phyloP scores from a whole-genome alignment of 2,888 invertebrate species.

The Heliconius ethilla region DNA sequence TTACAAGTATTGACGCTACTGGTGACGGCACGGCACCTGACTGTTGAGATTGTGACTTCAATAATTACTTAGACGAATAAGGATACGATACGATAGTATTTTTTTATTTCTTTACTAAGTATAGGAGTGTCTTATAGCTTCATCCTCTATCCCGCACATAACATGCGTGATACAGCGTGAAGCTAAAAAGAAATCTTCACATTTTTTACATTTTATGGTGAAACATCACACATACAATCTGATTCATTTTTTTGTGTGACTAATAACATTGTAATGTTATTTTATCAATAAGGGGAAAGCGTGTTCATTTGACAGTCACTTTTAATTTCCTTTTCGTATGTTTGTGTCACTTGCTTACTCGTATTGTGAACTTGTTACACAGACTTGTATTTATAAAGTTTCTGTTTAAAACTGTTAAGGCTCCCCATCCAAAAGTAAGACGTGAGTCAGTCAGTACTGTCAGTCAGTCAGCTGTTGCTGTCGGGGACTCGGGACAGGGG shows the following conservation, averaged over 20 bases:
- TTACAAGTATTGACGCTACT: too few species aligned
- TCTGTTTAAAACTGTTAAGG: neutral
- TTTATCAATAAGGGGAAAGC: neutral
- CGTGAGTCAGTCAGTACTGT: neutral
- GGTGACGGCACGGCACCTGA: too few species aligned
- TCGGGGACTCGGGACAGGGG: slow-evolving; percentile 1
- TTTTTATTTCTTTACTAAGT: too few species aligned
- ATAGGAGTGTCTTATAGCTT: neutral
- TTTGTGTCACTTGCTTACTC: too few species aligned
- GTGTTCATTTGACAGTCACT: neutral
- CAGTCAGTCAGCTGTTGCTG: slow-evolving; percentile 7
- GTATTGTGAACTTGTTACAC: too few species aligned
- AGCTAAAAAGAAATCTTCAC: too few species aligned
- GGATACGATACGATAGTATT: too few species aligned
- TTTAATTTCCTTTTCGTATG: neutral
- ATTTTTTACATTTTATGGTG: neutral
- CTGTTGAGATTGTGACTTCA: too few species aligned
- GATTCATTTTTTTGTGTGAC: slow-evolving; percentile 12
- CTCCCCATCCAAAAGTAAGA: neutral
- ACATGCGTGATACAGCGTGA: too few species aligned
- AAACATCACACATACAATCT: neutral
- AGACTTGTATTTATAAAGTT: too few species aligned
- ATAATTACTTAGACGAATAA: too few species aligned
- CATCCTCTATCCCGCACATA: neutral
- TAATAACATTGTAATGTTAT: neutral